Evolutionary conservation across 2,888 invertebrate genomes (phyloP).

Genomic region (Azorinus chamasolen): DNA sequence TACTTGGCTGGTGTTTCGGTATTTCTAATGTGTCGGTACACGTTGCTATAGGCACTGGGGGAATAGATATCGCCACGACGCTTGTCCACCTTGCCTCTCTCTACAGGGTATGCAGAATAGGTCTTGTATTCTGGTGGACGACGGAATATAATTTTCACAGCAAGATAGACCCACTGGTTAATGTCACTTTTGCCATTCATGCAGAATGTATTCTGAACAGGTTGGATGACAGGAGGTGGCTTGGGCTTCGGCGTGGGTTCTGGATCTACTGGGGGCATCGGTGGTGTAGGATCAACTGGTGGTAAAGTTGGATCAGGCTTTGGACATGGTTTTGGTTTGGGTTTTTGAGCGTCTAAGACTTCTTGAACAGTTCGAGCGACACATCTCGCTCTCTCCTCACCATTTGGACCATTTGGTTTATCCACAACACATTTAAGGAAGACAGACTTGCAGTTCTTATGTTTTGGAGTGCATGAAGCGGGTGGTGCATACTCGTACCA

Average conservation of each 20-base stretch:
- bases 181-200: constrained; percentile 75
- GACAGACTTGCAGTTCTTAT: constrained; percentile 69
- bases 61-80: constrained; percentile 73
- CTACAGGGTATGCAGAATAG: constrained; percentile 73
- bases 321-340: constrained; percentile 16
- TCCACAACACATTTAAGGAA: constrained; percentile 66
- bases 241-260: neutral
- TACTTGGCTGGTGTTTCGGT: constrained; percentile 56
- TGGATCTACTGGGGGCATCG: neutral
- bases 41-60: constrained; percentile 63
- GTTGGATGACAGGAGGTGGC: constrained; percentile 32
- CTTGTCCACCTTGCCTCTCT: constrained; percentile 62
- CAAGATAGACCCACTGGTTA: constrained; percentile 77
- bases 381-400: constrained; percentile 33
- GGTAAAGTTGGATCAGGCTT: neutral
- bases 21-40: constrained; percentile 47
- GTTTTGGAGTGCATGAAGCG: constrained; percentile 66
- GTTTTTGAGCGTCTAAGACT: constrained; percentile 42
- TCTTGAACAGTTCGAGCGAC: constrained; percentile 59
- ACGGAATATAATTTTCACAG: constrained; percentile 74
- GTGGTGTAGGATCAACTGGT: neutral
- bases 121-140: constrained; percentile 73
- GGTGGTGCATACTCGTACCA: constrained; percentile 71
- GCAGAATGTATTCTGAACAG: constrained; percentile 78
- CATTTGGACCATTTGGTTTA: neutral